Evolutionary conservation across 2,797 vertebrate species (phyloP).

Genomic region (Pygocentrus nattereri): DNA sequence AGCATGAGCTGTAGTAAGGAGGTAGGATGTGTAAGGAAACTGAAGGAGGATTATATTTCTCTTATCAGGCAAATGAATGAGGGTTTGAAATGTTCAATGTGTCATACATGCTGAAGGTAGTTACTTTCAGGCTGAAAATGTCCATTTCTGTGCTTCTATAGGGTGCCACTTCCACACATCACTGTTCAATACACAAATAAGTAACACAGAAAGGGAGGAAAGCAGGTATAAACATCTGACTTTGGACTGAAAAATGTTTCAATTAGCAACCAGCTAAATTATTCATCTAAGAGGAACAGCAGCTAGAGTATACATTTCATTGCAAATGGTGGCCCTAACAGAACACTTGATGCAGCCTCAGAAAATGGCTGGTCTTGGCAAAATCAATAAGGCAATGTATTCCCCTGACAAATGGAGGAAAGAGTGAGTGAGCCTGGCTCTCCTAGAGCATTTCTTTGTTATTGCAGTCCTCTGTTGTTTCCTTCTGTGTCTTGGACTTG

Average conservation of each 20-base stretch:
- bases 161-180: too few relatives aligned
- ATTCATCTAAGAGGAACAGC: neutral
- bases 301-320: neutral
- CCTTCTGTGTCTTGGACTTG: slow-evolving; percentile 62
- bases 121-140: neutral
- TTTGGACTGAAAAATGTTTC: neutral
- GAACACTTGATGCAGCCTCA: slow-evolving; percentile 39
- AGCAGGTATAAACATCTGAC: neutral
- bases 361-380: slow-evolving; percentile 54
- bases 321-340: slow-evolving; percentile 46
- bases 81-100: neutral
- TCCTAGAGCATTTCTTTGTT: slow-evolving; percentile 58
- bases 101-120: neutral
- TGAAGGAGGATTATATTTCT: neutral
- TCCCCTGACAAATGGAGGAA: slow-evolving; percentile 35
- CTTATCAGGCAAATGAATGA: neutral
- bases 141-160: neutral
- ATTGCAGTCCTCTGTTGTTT: slow-evolving; percentile 49
- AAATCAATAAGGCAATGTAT: slow-evolving; percentile 42
- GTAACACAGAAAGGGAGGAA: neutral
- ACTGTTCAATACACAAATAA: neutral
- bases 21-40: neutral
- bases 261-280: neutral
- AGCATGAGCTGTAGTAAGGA: slow-evolving; percentile 1
- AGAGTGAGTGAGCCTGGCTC: slow-evolving; percentile 28